Evolutionary conservation across 2,113 vertebrate genomes (phyloP).

Genomic region (Phocoena phocoena): DNA sequence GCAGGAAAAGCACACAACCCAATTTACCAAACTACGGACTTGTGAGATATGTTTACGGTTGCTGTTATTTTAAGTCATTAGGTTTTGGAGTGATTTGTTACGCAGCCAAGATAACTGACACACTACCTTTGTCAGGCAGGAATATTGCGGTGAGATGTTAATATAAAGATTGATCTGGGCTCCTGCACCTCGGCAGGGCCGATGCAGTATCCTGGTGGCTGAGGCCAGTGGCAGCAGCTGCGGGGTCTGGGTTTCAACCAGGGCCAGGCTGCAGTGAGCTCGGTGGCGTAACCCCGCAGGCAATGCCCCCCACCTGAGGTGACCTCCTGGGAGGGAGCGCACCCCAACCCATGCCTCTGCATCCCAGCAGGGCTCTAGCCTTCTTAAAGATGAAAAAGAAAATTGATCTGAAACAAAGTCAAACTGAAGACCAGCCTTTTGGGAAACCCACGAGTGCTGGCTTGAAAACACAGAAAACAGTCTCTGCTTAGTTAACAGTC

Average conservation of each 20-base stretch:
- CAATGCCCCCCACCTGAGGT: no score
- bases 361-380: no score
- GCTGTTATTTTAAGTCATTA: not conserved
- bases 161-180: not conserved
- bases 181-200: no score
- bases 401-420: not conserved
- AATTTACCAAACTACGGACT: not conserved
- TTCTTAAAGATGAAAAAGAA: no score
- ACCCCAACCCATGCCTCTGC: no score
- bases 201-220: no score
- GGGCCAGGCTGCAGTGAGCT: no score
- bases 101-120: not conserved
- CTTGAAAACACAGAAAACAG: not conserved
- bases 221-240: no score
- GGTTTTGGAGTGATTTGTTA: not conserved
- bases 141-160: not conserved
- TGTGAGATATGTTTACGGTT: not conserved
- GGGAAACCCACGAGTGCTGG: accelerated
- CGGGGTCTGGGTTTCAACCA: no score
- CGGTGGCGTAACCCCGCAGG: accelerated
- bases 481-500: not conserved
- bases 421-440: not conserved
- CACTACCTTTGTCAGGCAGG: not conserved
- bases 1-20: not conserved
- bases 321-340: no score